These are phyloP conservation scores for Lampropteryx suffumata DNA, from an alignment of 2,888 invertebrate genomes.

Conservation along the genomic window DNA sequence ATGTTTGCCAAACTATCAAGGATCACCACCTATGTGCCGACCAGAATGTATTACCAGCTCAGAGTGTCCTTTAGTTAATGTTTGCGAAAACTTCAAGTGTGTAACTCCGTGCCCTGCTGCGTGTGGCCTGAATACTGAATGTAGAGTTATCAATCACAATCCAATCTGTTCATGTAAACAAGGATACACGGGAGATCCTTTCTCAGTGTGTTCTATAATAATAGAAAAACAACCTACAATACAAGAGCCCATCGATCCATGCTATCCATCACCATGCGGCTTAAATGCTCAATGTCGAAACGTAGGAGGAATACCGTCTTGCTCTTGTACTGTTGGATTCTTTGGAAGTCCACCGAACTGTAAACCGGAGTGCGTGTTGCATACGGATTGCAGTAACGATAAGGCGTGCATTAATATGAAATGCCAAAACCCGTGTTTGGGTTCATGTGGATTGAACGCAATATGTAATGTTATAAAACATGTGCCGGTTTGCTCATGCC, in stretches of 20 bases:
- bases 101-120: slow-evolving; percentile 87
- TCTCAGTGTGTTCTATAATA: slow-evolving; percentile 73
- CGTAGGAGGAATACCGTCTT: slow-evolving; percentile 82
- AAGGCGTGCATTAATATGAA: slow-evolving; percentile 90
- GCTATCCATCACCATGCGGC: slow-evolving; percentile 91
- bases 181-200: slow-evolving; percentile 85
- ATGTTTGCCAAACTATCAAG: slow-evolving; percentile 86
- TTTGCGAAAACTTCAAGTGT: slow-evolving; percentile 88
- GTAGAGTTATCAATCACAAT: slow-evolving; percentile 87
- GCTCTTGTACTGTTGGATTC: slow-evolving; percentile 85
- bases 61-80: slow-evolving; percentile 85
- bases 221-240: slow-evolving; percentile 54
- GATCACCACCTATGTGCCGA: slow-evolving; percentile 86
- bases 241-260: slow-evolving; percentile 79
- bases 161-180: slow-evolving; percentile 86
- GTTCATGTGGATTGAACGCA: slow-evolving; percentile 89
- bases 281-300: slow-evolving; percentile 85
- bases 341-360: slow-evolving; percentile 89
- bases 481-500: slow-evolving; percentile 88
- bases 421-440: slow-evolving; percentile 90
- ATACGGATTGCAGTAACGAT: slow-evolving; percentile 88
- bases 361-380: slow-evolving; percentile 88
- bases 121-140: slow-evolving; percentile 87
- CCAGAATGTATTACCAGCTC: slow-evolving; percentile 87
- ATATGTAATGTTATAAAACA: slow-evolving; percentile 90